These are phyloP conservation scores for Apocrypta bakeri DNA, from an alignment of 1,140 invertebrate species.

Conservation along the genomic window DNA sequence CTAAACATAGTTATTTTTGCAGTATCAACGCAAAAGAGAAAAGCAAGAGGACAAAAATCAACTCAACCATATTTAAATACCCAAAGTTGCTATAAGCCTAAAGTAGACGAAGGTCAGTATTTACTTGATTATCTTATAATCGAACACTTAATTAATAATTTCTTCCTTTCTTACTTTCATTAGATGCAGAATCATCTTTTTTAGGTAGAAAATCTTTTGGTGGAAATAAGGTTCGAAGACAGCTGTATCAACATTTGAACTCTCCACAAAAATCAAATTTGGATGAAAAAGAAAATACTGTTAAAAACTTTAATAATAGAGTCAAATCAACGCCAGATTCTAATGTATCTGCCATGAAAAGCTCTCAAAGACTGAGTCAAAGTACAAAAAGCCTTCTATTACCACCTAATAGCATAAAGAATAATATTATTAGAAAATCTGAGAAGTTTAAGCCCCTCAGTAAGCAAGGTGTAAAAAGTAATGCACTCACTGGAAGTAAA, in stretches of 20 bases:
- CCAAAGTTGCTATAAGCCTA: slow-evolving; percentile 39
- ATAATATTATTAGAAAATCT: slow-evolving; percentile 51
- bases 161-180: slow-evolving; percentile 12
- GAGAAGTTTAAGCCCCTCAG: background rate
- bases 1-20: background rate
- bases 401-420: slow-evolving; percentile 58
- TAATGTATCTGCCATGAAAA: background rate
- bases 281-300: slow-evolving; percentile 37
- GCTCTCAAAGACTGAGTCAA: background rate
- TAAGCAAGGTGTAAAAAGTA: slow-evolving; percentile 37
- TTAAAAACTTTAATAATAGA: background rate
- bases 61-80: slow-evolving; percentile 29
- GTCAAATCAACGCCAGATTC: slow-evolving; percentile 17
- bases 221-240: slow-evolving; percentile 48
- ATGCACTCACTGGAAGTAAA: background rate
- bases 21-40: slow-evolving; percentile 48
- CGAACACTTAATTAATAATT: slow-evolving; percentile 12
- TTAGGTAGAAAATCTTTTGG: slow-evolving; percentile 8
- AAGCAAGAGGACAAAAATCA: slow-evolving; percentile 45
- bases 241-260: slow-evolving; percentile 55
- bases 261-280: slow-evolving; percentile 11
- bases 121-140: background rate
- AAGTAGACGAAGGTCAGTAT: slow-evolving; percentile 47
- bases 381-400: slow-evolving; percentile 55
- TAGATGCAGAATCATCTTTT: slow-evolving; percentile 14